Conservation (phyloP, 1,140 invertebrate genomes). For the Caenorhabditis latens region DNA sequence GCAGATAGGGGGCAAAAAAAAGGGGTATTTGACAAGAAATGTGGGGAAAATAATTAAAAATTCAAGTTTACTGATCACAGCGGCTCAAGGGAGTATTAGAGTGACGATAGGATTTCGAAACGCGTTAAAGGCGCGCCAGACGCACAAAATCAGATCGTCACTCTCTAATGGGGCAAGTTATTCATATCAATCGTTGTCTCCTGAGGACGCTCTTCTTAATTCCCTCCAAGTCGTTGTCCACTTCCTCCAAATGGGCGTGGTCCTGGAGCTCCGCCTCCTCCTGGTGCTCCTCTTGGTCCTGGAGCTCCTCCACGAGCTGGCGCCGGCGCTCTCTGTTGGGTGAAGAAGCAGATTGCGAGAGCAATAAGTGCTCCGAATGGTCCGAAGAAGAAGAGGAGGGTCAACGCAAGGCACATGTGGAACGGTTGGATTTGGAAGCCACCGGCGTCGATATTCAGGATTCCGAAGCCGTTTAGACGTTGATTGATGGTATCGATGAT, state of each 20-base stretch:
- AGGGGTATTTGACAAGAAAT: too few species aligned
- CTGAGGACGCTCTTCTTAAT: background rate
- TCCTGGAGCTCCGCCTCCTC: background rate
- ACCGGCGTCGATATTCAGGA: background rate
- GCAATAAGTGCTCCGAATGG: slow-evolving; percentile 43
- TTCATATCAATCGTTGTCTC: background rate
- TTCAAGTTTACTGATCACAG: background rate
- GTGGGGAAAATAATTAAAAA: background rate
- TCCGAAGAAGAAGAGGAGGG: slow-evolving; percentile 32
- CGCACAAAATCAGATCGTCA: slow-evolving; percentile 9
- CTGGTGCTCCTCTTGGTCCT: background rate
- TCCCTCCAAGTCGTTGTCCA: slow-evolving; percentile 55
- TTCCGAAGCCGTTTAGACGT: slow-evolving; percentile 26
- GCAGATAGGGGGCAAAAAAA: too few species aligned
- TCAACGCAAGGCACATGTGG: slow-evolving; percentile 20
- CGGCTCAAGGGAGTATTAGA: background rate
- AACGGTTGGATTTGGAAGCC: slow-evolving; percentile 50
- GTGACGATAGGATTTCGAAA: slow-evolving; percentile 11
- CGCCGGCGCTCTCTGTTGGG: slow-evolving; percentile 1
- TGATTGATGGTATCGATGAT: background rate
- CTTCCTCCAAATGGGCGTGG: slow-evolving; percentile 30
- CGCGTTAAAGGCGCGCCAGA: background rate
- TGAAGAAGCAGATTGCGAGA: slow-evolving; percentile 30
- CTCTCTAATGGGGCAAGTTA: background rate
- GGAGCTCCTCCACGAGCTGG: background rate